Percentiles rank a stretch among this genome's conserved stretches.
Evolutionary conservation across 35 echinoderm and acorn worm genomes (phyloP).

Genomic region (Nesometra sesokonis): DNA sequence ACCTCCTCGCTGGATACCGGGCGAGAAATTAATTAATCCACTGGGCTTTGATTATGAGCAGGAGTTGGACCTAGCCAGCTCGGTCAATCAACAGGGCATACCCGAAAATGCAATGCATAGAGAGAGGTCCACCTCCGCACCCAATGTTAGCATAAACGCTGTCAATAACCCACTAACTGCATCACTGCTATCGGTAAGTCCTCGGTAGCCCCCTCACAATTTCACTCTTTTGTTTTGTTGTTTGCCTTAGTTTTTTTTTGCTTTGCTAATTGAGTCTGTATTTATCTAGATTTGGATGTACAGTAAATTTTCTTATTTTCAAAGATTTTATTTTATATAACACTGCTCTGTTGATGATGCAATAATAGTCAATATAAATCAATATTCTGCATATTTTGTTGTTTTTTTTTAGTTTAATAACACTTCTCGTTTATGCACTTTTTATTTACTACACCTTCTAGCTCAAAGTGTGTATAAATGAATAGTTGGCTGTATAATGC

Average conservation of each 20-base stretch:
- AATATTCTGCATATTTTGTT: no score
- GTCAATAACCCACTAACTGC: conserved; percentile 42
- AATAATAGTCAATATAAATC: no score
- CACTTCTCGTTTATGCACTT: no score
- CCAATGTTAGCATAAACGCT: conserved; percentile 84
- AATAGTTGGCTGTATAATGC: no score
- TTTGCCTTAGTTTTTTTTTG: background rate
- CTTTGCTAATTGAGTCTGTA: background rate
- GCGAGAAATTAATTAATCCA: background rate
- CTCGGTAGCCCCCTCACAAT: background rate
- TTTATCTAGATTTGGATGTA: no score
- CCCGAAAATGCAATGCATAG: conserved; percentile 45
- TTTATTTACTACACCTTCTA: no score
- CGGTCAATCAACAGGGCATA: conserved; percentile 3
- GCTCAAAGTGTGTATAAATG: no score
- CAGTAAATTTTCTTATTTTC: no score
- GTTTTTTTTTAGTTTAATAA: no score
- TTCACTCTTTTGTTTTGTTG: background rate
- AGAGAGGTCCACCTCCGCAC: conserved; percentile 83
- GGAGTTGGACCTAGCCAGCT: background rate
- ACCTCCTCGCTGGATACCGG: background rate
- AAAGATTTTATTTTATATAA: no score
- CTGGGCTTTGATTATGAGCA: background rate
- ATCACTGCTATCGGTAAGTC: background rate
- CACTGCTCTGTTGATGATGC: no score